Evolutionary conservation across 1,140 invertebrate species (phyloP), one percentile per base, ranked within the genome.

Genomic region (Oncopodura yosiiana): DNA sequence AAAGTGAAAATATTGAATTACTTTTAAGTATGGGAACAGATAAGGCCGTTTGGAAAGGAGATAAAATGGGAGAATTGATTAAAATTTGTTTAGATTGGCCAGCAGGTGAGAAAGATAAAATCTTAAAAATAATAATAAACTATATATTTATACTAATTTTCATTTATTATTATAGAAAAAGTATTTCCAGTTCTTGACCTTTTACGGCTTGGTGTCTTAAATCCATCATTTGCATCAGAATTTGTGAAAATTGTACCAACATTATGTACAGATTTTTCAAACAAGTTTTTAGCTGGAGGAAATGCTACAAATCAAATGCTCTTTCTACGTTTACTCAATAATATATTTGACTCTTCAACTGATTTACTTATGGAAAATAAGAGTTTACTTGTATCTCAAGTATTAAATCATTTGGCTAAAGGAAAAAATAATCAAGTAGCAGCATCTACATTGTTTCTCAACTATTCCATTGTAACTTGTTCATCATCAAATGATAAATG

Each of bases 131-230:
- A 27, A 18, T 16, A 41, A 3, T 37, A 42, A 42, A 16, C 49
- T 34, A 27, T 11, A 27, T 50, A 42, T 34, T 52, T 44, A 39
- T 34, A 37, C 27, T n/a, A 44, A 50, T 49, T 59, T 44, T 60
- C 29, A 32, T 26, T n/a, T 51, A 45, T 52, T 29, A n/a, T 50
- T 53, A 2, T 23, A 30, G 55, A 65, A 0, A 48, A 39, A 30
- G 27, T 92, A 1, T 94, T 94, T 70, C 92, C 92, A 1, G 84
- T 82, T 8, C 70, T 95, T 24, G 91, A 95, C 71, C 70, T 94
- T 16, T 73, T 86, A 2, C 77, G 91, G 49, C 73, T 94, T 62
- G 82, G 82, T 1, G 75, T 92, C 23, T 76, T 83, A 30, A 76
- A 80, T 57, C 73, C 78, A 66, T 69, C 72, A 1, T 72, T 83